phyloP scores from a whole-genome alignment of 1,140 invertebrate genomes.

The Carcinoscorpius rotundicauda region DNA sequence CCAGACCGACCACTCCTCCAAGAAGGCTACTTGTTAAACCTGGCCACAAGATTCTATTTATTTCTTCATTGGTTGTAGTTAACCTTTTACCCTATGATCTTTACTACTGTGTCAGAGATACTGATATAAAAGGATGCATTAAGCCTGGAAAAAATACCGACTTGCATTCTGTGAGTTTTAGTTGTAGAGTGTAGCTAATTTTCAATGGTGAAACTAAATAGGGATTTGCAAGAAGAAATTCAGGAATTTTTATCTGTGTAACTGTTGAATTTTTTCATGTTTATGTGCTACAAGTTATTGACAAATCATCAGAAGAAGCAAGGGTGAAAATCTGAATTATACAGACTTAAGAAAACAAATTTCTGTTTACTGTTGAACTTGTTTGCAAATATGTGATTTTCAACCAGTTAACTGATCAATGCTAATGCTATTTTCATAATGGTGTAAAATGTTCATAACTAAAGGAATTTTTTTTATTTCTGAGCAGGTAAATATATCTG shows the following conservation, averaged over 20 bases:
- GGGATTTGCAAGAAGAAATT: not conserved
- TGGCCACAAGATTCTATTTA: constrained; percentile 68
- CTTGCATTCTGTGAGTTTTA: constrained; percentile 30
- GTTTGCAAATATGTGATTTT: too few relatives aligned
- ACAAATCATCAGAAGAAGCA: too few relatives aligned
- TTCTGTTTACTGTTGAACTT: too few relatives aligned
- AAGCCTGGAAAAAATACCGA: constrained; percentile 43
- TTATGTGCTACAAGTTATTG: too few relatives aligned
- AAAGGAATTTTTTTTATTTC: constrained; percentile 19
- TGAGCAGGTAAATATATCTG: constrained; percentile 50
- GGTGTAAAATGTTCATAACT: too few relatives aligned
- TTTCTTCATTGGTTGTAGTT: constrained; percentile 65
- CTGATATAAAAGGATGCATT: constrained; percentile 40
- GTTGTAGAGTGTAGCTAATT: too few relatives aligned
- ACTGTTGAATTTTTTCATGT: too few relatives aligned
- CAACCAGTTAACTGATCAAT: too few relatives aligned
- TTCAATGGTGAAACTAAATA: constrained; percentile 3
- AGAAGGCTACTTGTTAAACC: constrained; percentile 41
- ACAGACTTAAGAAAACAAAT: too few relatives aligned
- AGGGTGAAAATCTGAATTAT: too few relatives aligned
- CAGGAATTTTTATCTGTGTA: too few relatives aligned
- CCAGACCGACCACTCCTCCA: not conserved
- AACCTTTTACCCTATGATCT: constrained; percentile 42
- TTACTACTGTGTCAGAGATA: constrained; percentile 46
- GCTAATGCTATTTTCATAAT: too few relatives aligned